Conservation (phyloP, 2,113 vertebrate genomes). For the Sapajus apella region DNA sequence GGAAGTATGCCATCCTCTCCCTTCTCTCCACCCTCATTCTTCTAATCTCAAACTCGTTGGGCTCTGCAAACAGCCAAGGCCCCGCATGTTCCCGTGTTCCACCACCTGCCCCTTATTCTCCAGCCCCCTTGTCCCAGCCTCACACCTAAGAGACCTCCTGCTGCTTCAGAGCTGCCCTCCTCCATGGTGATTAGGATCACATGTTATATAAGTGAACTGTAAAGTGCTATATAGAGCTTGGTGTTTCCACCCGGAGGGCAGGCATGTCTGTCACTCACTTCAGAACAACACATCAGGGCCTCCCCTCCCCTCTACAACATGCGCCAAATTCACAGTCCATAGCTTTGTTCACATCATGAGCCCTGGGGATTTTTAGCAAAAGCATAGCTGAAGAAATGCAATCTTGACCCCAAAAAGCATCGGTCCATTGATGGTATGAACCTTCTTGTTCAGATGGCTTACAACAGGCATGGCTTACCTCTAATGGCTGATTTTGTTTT, state of each 20-base stretch:
- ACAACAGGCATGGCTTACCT: background rate
- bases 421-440: background rate
- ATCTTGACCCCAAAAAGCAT: background rate
- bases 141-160: background rate
- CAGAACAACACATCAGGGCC: background rate
- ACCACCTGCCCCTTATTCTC: background rate
- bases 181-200: background rate
- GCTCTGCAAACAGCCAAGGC: background rate
- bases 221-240: fast-evolving
- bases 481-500: background rate
- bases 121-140: background rate
- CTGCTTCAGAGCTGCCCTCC: background rate
- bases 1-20: fast-evolving
- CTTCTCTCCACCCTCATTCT: background rate
- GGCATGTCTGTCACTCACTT: background rate
- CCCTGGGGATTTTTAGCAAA: background rate
- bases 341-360: too few species aligned
- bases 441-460: background rate
- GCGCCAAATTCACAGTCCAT: background rate
- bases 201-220: background rate
- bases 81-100: background rate
- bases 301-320: background rate
- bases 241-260: background rate
- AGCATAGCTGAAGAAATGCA: background rate
- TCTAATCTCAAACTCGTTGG: background rate